Percentiles rank a stretch among this genome's conserved stretches.
phyloP scores from a whole-genome alignment of 2,113 vertebrate species.

The Neomonachus schauinslandi region DNA sequence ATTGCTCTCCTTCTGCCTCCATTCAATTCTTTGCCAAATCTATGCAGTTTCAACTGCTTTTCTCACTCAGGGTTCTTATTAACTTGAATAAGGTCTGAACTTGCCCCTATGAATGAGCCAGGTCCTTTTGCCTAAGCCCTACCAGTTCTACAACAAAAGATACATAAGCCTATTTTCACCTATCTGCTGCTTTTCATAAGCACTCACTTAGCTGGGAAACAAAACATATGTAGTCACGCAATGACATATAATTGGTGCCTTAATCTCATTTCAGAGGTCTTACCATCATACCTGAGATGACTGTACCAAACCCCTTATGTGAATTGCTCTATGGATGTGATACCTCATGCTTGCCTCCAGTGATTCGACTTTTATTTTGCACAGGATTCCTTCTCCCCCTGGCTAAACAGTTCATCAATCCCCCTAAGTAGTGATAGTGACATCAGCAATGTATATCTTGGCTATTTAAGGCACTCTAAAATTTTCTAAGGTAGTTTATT shows the following conservation, averaged over 20 bases:
- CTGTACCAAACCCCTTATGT: not conserved
- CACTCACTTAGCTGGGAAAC: not conserved
- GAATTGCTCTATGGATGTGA: not conserved
- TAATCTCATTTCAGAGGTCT: slow-evolving; percentile 42
- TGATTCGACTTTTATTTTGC: slow-evolving; percentile 68
- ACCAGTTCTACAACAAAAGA: not conserved
- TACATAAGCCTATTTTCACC: not conserved
- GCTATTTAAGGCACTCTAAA: slow-evolving; percentile 31
- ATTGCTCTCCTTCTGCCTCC: not conserved
- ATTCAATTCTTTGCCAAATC: not conserved
- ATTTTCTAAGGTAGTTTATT: slow-evolving; percentile 26
- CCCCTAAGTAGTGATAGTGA: not conserved
- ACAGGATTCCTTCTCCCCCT: slow-evolving; percentile 25
- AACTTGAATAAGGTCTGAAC: not conserved
- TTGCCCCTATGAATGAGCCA: not conserved
- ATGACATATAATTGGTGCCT: not conserved
- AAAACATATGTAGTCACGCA: not conserved
- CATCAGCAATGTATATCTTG: not conserved
- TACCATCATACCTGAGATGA: slow-evolving; percentile 56
- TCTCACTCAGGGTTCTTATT: not conserved
- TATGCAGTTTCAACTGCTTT: not conserved
- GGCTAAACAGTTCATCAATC: slow-evolving; percentile 17
- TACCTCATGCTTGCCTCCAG: not conserved
- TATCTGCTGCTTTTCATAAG: not conserved
- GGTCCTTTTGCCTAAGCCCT: not conserved